A percentile compares a stretch with the other conserved stretches of the same genome.
These are phyloP conservation scores for Acronicta leporina DNA, from an alignment of 2,888 invertebrate species.

Conservation along the genomic window DNA sequence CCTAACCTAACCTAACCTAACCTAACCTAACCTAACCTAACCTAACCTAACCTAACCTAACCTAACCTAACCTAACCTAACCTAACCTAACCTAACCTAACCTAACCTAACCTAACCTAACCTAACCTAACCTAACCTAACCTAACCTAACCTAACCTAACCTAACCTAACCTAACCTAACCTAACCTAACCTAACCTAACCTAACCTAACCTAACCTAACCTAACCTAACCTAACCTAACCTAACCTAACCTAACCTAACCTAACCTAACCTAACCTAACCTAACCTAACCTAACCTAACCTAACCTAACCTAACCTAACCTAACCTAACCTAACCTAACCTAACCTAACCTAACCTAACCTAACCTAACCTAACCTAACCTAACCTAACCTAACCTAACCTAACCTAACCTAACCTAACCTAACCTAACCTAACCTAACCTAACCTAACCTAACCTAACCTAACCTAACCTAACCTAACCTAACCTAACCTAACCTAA, in stretches of 20 bases:
- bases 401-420: constrained; percentile 24
- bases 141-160: constrained; percentile 24
- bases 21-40: constrained; percentile 35
- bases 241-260: constrained; percentile 13
- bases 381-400: constrained; percentile 19
- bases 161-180: constrained; percentile 37
- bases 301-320: constrained; percentile 44
- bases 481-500: constrained; percentile 34
- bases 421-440: constrained; percentile 49
- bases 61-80: constrained; percentile 40
- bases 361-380: constrained; percentile 30
- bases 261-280: constrained; percentile 28
- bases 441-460: constrained; percentile 49
- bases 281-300: constrained; percentile 40
- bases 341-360: constrained; percentile 46
- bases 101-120: constrained; percentile 41
- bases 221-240: constrained; percentile 34
- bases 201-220: constrained; percentile 39
- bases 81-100: constrained; percentile 41
- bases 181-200: constrained; percentile 41
- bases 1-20: constrained; percentile 39
- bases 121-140: constrained; percentile 39
- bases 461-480: constrained; percentile 51
- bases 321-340: constrained; percentile 44
- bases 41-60: constrained; percentile 40